Base-by-base conservation (phyloP, 2,888 invertebrate species). In the Tetheella fluctuosa region DNA sequence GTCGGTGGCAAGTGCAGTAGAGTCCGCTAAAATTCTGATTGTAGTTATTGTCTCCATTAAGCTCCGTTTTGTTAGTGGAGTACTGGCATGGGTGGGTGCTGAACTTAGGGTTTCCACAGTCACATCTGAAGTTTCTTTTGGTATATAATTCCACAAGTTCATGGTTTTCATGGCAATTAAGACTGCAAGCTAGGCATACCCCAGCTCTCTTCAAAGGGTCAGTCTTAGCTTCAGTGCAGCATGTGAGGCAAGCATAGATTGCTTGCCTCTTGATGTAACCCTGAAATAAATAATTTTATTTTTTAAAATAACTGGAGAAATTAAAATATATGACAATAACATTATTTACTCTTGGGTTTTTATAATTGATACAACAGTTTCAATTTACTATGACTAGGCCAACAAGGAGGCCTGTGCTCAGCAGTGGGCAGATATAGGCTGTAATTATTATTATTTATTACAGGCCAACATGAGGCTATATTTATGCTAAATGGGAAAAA, bases 101-200 rank as follows among this genome's bases (percentile, higher is more conserved):
- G 81, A 97, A 97, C 76, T 96, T 96, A 0, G 94, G 93, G 84
- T 97, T 98, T 37, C 98, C 98, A 89, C 99, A 99, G 87, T 99
- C 99, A 88, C 99, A 99, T 54, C 97, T 95, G 80, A 99, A 99
- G 86, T 97, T 96, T 59, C 99, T 93, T 85, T 99, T 99, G 0
- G 99, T 99, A 83, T 99, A 99, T 20, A 99, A 93, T 84, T 99
- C 99, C 57, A 98, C 93, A 0, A 99, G 94, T 48, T 99, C 97
- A 89, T 99, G 99, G 58, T 97, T 97, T 80, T 98, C 98, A 82
- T 99, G 99, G 77, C 99, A 99, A 64, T 96, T 95, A 68, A 97
- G 96, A 79, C 97, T 97, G 85, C 99, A 99, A 2, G 99, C 99
- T 2, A 99, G 93, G 86, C 99, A 99, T 28, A 99, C 93, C 5